These are phyloP conservation scores for Corythaixoides concolor DNA, from an alignment of 2,113 vertebrate species.

Conservation along the genomic window DNA sequence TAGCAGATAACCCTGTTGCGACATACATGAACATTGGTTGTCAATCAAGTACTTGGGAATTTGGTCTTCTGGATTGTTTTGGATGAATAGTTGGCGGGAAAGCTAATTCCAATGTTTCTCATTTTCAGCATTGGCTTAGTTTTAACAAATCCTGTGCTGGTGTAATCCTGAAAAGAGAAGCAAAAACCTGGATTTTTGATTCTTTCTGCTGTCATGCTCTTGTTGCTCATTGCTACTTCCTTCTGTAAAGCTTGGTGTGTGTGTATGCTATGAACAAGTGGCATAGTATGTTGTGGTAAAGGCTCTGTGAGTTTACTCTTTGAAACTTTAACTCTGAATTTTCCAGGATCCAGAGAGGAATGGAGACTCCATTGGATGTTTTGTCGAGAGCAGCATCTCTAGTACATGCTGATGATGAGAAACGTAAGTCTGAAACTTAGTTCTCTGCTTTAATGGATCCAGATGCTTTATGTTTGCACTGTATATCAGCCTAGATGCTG, in stretches of 20 bases:
- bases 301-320: background rate
- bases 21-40: accelerated
- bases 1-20: background rate
- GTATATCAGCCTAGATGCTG: accelerated
- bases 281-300: background rate
- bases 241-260: too few species aligned
- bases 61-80: background rate
- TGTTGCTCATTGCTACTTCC: background rate
- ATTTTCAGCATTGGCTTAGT: background rate
- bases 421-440: constrained; percentile 83
- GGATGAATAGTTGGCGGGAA: background rate
- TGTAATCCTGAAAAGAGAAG: background rate
- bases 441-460: background rate
- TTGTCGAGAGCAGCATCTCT: constrained; percentile 97
- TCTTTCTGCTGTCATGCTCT: background rate
- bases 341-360: constrained; percentile 79
- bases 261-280: background rate
- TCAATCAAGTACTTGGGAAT: background rate
- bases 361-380: constrained; percentile 98
- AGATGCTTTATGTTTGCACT: background rate
- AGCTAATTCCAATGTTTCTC: background rate
- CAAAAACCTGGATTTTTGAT: background rate
- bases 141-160: background rate
- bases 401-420: constrained; percentile 95
- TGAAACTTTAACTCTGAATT: background rate